Evolutionary conservation across 2,888 invertebrate genomes (phyloP), one percentile per base, ranked within the genome.

Genomic region (Linhomoeus sp.): DNA sequence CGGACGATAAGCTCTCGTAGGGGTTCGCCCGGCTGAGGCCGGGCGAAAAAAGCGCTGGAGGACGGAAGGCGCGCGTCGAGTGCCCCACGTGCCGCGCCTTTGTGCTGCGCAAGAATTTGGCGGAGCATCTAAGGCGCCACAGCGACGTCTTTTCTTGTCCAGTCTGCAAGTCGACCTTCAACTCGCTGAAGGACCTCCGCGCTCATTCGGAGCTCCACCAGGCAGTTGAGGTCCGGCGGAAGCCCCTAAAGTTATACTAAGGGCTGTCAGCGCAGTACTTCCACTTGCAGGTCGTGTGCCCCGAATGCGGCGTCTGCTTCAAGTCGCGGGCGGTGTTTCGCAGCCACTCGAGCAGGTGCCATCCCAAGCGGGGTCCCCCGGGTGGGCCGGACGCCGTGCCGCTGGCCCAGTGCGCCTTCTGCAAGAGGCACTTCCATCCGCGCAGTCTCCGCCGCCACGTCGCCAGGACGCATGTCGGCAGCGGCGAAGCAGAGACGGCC

Each of bases 351-450:
- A n/a, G 23, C 7, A 26, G 39, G 22, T 12, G 19, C 20, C 45
- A 45, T 23, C 3, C 17, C 20, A 15, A 43, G 78, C 78, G 7
- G 29, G n/a, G n/a, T n/a, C n/a, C n/a, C n/a, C n/a, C n/a, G n/a
- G n/a, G n/a, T n/a, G n/a, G 7, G 29, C 12, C 29, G 29, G 29
- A 29, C 29, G 29, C 5, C 29, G 5, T 12, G 29, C 12, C 29
- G 29, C 78, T 62, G 76, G 77, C 5, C 78, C 78, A 1, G 72
- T 76, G 45, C 78, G 79, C 64, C 73, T 78, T 45, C 69, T 78
- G 40, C 79, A 79, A 15, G 79, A 80, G 49, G 79, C 77, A 41
- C 79, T 79, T 71, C 78, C 78, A 0, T 72, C 72, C 17, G 75
- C 73, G 49, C 62, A 72, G 1, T 71, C 73, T 44, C 47, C 41